These are phyloP conservation scores for Tortricodes alternella DNA, from an alignment of 2,888 invertebrate species.

Conservation along the genomic window DNA sequence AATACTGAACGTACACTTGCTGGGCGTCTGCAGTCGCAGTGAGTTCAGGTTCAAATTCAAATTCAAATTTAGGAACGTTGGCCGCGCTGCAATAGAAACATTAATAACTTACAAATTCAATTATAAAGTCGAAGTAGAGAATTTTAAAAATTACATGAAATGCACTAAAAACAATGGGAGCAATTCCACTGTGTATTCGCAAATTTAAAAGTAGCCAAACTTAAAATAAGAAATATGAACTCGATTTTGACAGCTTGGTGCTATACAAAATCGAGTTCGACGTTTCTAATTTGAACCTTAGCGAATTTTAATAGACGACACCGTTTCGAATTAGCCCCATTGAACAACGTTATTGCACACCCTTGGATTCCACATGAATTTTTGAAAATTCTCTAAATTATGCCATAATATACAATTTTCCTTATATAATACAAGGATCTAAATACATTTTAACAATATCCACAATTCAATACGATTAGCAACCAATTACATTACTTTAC, in stretches of 20 bases:
- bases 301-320: too few relatives aligned
- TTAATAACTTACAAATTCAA: constrained; percentile 32
- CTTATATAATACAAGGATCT: constrained; percentile 11
- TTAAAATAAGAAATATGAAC: too few relatives aligned
- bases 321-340: too few relatives aligned
- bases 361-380: too few relatives aligned
- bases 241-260: too few relatives aligned
- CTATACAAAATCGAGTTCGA: too few relatives aligned
- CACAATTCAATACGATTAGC: constrained; percentile 27
- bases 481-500: constrained; percentile 35
- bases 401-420: constrained; percentile 2
- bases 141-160: constrained; percentile 6
- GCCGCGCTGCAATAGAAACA: constrained; percentile 93
- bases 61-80: constrained; percentile 98
- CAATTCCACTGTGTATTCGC: too few relatives aligned
- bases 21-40: constrained; percentile 92
- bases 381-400: constrained; percentile 24
- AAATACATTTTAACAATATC: constrained; percentile 32
- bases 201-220: too few relatives aligned
- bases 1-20: constrained; percentile 91
- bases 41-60: constrained; percentile 96
- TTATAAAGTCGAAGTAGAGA: constrained; percentile 5
- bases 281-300: too few relatives aligned
- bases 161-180: too few relatives aligned
- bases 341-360: too few relatives aligned